Conservation (phyloP, 2,113 vertebrate genomes). For the Perccottus glenii region DNA sequence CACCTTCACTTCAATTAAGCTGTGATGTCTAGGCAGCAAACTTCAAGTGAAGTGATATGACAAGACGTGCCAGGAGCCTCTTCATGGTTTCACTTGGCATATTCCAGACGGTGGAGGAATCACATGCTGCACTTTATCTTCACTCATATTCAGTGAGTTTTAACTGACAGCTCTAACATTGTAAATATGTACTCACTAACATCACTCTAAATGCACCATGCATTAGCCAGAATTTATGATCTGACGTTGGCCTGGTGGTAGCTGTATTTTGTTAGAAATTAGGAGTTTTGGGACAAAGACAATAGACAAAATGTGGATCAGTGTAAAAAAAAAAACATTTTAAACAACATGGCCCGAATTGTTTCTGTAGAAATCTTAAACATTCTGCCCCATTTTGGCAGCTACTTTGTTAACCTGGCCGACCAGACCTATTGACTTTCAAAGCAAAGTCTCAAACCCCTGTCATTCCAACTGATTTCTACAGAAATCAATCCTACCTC, state of each 20-base stretch:
- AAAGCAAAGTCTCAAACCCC: no score
- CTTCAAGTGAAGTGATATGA: conserved; percentile 41
- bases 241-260: conserved; percentile 5
- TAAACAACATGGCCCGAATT: no score
- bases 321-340: no score
- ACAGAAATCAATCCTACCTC: no score
- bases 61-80: conserved; percentile 37
- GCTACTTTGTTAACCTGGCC: no score
- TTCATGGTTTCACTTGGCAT: conserved; percentile 18
- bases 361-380: no score
- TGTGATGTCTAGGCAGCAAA: conserved; percentile 17
- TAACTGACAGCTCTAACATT: conserved; percentile 25
- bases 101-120: conserved; percentile 14
- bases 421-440: no score
- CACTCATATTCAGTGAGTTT: conserved; percentile 35
- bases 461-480: no score
- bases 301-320: no score
- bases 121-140: conserved; percentile 19
- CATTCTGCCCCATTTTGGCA: no score
- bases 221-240: neutral
- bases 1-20: conserved; percentile 56
- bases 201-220: neutral
- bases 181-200: neutral
- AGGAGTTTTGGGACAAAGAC: no score
- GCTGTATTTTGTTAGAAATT: no score